Base-by-base conservation (phyloP, 2,888 invertebrate species). In the Aspidiotus destructor region DNA sequence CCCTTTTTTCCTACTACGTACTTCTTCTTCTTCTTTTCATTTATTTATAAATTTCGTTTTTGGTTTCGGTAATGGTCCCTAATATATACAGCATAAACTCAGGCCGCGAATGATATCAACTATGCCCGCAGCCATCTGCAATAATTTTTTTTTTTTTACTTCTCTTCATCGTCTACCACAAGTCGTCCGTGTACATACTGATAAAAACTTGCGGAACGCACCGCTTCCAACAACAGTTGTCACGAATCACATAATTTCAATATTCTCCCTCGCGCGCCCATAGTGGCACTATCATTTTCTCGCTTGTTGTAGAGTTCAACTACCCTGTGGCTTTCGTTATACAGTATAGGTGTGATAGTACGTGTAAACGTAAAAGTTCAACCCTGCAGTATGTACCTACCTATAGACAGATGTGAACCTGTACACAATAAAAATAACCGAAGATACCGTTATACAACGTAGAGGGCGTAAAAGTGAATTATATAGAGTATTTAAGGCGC, bases 101-200 rank as follows among this genome's bases (percentile, higher is more conserved):
- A 5, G 52, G 52, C n/a, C 3, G 52, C 2, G 5, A 13, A 55
- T 57, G 42, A 58, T 67, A 58, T 67, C 55, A 54, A 54, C 54
- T 48, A 67, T 44, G 60, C 67, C 67, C 67, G 67, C 67, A 67
- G 67, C 67, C 67, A 67, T 67, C 57, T 67, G 65, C 65, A 40
- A 44, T n/a, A 53, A 15, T 41, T 53, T 2, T 42, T 41, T 53
- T 2, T 42, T 52, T 11, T 52, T 5, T 11, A 11, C n/a, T 11
- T n/a, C n/a, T 11, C 52, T 52, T 13, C 52, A 13, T 13, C 52
- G 11, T 13, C 52, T 52, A n/a, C 52, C n/a, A 5, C 52, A 13
- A 28, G 28, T 28, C 28, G 48, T 48, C 2, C 10, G 11, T 48
- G 48, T 11, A n/a, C 6, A n/a, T 13, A 13, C 10, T 48, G 10